A percentile compares a stretch with the other conserved stretches of the same genome.
Evolutionary conservation across 1,140 invertebrate species (phyloP).

Genomic region (Procambarus clarkii): DNA sequence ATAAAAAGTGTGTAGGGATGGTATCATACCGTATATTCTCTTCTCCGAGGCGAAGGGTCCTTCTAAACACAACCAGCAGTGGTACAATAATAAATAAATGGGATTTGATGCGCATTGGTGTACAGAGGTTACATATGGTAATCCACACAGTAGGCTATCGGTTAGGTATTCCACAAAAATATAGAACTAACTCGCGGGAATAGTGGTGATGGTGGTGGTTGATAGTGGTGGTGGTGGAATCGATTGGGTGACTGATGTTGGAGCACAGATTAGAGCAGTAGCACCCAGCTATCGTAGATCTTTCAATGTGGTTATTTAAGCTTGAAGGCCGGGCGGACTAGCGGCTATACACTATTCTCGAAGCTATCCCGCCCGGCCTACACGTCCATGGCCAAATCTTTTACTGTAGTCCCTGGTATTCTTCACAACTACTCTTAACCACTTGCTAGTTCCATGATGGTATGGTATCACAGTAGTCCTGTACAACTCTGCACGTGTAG

Average conservation of each 20-base stretch:
- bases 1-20: too few relatives aligned
- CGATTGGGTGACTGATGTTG: neutral
- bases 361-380: neutral
- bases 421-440: neutral
- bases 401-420: constrained; percentile 8
- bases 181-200: neutral
- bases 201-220: neutral
- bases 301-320: neutral
- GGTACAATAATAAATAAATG: too few relatives aligned
- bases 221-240: neutral
- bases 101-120: too few relatives aligned
- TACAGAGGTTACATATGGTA: too few relatives aligned
- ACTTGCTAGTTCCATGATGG: neutral
- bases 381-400: neutral
- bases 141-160: neutral
- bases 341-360: neutral
- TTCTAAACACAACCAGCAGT: too few relatives aligned
- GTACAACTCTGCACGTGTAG: constrained; percentile 39
- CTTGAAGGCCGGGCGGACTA: neutral
- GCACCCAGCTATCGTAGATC: neutral
- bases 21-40: too few relatives aligned
- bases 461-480: constrained; percentile 14
- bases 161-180: neutral
- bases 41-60: too few relatives aligned
- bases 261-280: neutral